Evolutionary conservation across 2,888 invertebrate genomes (phyloP).

Genomic region (Saturnia japonica): DNA sequence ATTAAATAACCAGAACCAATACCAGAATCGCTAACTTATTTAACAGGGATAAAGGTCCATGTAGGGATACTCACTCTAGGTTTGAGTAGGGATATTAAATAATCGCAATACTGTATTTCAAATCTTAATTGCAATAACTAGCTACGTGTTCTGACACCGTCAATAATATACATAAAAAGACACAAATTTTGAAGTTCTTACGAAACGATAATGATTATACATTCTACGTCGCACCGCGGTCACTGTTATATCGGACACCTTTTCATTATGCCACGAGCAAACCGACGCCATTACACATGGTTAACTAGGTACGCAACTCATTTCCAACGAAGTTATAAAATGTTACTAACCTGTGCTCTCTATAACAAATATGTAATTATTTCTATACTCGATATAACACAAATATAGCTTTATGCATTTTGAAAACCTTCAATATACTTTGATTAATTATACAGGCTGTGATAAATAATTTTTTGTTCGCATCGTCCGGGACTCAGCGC

Average conservation of each 20-base stretch:
- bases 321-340: conserved; percentile 21
- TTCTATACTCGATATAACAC: conserved; percentile 20
- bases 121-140: neutral
- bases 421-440: conserved; percentile 35
- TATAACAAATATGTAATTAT: conserved; percentile 21
- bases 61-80: too few species aligned
- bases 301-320: conserved; percentile 16
- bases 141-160: neutral
- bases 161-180: neutral
- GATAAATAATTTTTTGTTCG: conserved; percentile 46
- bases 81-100: neutral
- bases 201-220: conserved; percentile 1
- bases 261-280: conserved; percentile 20
- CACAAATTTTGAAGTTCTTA: neutral
- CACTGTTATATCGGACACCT: conserved; percentile 13
- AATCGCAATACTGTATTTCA: neutral
- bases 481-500: conserved; percentile 54
- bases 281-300: conserved; percentile 44
- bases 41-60: neutral
- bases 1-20: neutral
- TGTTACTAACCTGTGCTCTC: conserved; percentile 21
- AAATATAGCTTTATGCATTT: conserved; percentile 18
- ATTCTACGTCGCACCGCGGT: neutral
- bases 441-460: conserved; percentile 31
- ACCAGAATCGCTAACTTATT: neutral